Conservation (phyloP, 2,888 invertebrate species). For the Seira musarum region DNA sequence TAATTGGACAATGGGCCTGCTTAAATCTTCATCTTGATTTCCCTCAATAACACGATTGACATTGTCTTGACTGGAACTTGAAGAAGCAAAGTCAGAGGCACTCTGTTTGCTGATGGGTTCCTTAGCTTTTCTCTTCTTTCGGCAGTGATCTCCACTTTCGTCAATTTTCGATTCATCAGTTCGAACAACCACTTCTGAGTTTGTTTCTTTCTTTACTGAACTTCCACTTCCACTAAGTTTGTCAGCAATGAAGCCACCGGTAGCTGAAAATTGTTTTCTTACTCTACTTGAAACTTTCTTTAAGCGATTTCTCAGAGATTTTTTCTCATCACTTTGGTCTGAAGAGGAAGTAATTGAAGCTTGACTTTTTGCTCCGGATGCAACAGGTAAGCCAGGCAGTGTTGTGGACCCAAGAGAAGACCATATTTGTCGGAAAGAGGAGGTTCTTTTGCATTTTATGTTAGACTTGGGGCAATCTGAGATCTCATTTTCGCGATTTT, state of each 20-base stretch:
- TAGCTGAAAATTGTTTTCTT: slow-evolving; percentile 35
- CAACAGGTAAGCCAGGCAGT: slow-evolving; percentile 36
- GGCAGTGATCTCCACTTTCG: no score
- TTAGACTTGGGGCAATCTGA: not conserved
- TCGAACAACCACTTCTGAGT: not conserved
- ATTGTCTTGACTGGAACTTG: no score
- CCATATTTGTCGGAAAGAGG: slow-evolving; percentile 32
- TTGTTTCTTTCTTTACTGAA: not conserved
- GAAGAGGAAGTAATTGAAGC: slow-evolving; percentile 22
- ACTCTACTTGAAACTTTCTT: slow-evolving; percentile 22
- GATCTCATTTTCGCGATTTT: not conserved
- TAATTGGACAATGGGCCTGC: not conserved
- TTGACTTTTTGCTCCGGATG: slow-evolving; percentile 21
- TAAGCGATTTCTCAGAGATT: slow-evolving; percentile 10
- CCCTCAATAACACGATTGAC: no score
- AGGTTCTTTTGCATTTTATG: not conserved
- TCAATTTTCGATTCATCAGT: not conserved
- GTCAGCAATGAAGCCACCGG: slow-evolving; percentile 24
- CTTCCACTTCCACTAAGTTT: slow-evolving; percentile 9
- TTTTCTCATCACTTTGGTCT: not conserved
- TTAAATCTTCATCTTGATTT: not conserved
- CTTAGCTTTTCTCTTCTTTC: no score
- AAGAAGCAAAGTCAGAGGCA: no score
- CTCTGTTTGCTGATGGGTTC: no score
- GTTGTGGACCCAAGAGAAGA: slow-evolving; percentile 34